Evolutionary conservation across 2,888 invertebrate genomes (phyloP).

Genomic region (Stramonita haemastoma): DNA sequence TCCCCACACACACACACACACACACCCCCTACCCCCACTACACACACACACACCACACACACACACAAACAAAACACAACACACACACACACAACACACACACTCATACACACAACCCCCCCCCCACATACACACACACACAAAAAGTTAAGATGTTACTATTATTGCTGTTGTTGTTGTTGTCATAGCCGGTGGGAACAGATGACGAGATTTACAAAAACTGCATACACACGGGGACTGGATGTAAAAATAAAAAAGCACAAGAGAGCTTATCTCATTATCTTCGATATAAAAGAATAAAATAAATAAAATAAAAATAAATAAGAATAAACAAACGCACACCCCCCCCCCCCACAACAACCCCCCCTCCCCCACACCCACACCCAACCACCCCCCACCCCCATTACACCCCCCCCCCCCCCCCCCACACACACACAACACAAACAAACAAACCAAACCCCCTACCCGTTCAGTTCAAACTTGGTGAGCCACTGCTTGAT

Average conservation of each 20-base stretch:
- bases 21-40: background rate
- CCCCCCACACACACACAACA: background rate
- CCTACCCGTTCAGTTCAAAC: constrained; percentile 34
- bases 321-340: too few relatives aligned
- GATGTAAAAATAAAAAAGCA: too few relatives aligned
- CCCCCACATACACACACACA: constrained; percentile 12
- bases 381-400: background rate
- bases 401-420: background rate
- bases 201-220: too few relatives aligned
- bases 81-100: background rate
- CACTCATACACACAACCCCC: background rate
- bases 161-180: too few relatives aligned
- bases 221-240: too few relatives aligned
- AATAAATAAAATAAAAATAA: too few relatives aligned
- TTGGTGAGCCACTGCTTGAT: constrained; percentile 38
- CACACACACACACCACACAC: background rate
- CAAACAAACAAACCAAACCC: background rate
- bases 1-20: background rate
- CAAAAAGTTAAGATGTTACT: too few relatives aligned
- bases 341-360: too few relatives aligned
- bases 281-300: too few relatives aligned
- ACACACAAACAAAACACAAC: background rate
- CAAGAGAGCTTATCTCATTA: too few relatives aligned
- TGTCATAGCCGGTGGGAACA: too few relatives aligned
- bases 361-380: background rate